Evolutionary conservation across 2,113 vertebrate species (phyloP).

Genomic region (Indicator maculatus): DNA sequence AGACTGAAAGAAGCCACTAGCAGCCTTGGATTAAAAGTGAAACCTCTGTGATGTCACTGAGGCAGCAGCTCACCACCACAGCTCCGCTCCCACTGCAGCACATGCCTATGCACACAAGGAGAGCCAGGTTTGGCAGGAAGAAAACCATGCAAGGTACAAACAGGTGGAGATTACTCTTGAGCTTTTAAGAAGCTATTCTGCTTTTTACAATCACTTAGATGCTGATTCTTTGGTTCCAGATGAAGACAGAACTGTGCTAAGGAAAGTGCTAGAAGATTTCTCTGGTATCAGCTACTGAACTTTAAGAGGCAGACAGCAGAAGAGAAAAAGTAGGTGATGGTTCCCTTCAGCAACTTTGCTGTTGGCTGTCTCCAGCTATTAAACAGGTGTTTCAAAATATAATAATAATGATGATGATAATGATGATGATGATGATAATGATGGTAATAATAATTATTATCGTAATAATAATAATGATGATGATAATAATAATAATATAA

Average conservation of each 20-base stretch:
- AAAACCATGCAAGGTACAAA: conserved; percentile 20
- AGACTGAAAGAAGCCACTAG: not conserved
- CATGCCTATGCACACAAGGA: not conserved
- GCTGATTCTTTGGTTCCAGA: not conserved
- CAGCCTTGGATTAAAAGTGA: not conserved
- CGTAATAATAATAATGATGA: too few species aligned
- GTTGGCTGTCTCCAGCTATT: not conserved
- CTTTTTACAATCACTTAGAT: not conserved
- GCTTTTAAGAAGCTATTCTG: not conserved
- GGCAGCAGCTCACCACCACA: not conserved
- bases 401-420: too few species aligned
- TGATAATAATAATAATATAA: not conserved
- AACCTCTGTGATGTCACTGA: not conserved
- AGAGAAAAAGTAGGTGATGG: not conserved
- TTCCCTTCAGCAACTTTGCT: not conserved
- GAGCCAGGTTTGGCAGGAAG: not conserved
- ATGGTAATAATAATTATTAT: too few species aligned
- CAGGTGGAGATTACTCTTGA: not conserved
- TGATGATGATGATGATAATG: too few species aligned
- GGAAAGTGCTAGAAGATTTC: not conserved
- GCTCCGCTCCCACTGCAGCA: not conserved
- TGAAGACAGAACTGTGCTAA: not conserved
- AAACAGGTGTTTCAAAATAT: not conserved
- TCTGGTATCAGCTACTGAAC: not conserved
- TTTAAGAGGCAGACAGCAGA: not conserved